Conservation (phyloP, 2,888 invertebrate species). For the Chrysina gloriosa region DNA sequence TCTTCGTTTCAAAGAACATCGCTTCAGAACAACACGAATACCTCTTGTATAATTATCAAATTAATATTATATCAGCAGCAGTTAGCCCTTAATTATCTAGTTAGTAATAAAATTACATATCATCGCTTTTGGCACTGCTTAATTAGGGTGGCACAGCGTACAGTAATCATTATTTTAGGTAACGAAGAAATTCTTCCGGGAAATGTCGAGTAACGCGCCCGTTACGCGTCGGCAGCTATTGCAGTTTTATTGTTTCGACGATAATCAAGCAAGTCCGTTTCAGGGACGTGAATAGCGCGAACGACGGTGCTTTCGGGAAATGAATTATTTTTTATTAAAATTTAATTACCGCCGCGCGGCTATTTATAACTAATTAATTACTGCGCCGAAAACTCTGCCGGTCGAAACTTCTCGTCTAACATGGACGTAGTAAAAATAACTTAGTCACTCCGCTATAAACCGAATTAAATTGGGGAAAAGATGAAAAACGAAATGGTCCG, state of each 20-base stretch:
- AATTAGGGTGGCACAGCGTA: too few species aligned
- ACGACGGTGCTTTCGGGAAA: slow-evolving; percentile 10
- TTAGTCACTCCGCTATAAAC: slow-evolving; percentile 22
- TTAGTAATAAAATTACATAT: too few species aligned
- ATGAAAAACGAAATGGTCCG: slow-evolving; percentile 13
- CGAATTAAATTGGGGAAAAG: slow-evolving; percentile 28
- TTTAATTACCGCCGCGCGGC: slow-evolving; percentile 16
- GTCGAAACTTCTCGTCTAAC: slow-evolving; percentile 5
- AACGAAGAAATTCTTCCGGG: neutral
- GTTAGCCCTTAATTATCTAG: too few species aligned
- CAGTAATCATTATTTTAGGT: neutral
- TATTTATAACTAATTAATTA: slow-evolving; percentile 30
- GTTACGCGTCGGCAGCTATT: neutral
- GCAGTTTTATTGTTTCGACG: neutral
- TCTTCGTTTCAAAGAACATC: too few species aligned
- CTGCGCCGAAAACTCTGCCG: neutral
- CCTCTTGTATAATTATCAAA: too few species aligned
- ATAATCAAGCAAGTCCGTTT: slow-evolving; percentile 1
- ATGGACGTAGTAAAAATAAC: slow-evolving; percentile 23
- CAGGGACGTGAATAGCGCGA: neutral
- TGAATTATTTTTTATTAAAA: slow-evolving; percentile 28
- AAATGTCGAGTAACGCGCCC: neutral
- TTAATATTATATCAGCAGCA: too few species aligned
- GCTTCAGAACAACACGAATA: too few species aligned
- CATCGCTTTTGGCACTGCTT: too few species aligned